These are phyloP conservation scores for Agonopterix subpropinquella DNA, from an alignment of 2,888 invertebrate genomes.

Conservation along the genomic window DNA sequence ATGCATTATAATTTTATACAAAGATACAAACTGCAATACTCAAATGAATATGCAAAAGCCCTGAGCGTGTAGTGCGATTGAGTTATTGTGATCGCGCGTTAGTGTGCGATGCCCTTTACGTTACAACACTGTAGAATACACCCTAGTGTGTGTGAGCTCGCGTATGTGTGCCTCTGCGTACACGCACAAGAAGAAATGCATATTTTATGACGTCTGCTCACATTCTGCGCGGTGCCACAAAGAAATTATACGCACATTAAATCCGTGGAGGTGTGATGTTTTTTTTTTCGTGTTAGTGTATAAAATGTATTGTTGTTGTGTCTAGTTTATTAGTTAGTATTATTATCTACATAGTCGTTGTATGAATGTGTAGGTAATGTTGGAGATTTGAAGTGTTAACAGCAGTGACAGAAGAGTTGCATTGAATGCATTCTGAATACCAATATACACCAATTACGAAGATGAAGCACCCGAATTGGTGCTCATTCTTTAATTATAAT, in stretches of 20 bases:
- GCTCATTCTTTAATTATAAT: no score
- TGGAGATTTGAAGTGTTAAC: not conserved
- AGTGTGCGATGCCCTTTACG: constrained; percentile 37
- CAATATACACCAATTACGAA: no score
- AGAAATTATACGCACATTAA: constrained; percentile 76
- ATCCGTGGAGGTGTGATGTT: constrained; percentile 65
- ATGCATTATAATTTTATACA: constrained; percentile 76
- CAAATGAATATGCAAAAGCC: constrained; percentile 72
- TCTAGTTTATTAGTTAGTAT: not conserved
- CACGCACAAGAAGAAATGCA: constrained; percentile 69
- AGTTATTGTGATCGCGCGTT: constrained; percentile 57
- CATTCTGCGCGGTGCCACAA: constrained; percentile 75
- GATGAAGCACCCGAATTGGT: no score
- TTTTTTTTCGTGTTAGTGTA: constrained; percentile 31
- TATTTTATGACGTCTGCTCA: constrained; percentile 75
- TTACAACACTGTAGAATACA: not conserved
- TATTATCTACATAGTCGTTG: no score
- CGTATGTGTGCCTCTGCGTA: constrained; percentile 30
- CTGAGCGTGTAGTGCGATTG: constrained; percentile 60
- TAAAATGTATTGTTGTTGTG: not conserved
- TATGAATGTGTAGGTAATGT: no score
- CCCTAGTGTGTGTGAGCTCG: constrained; percentile 12
- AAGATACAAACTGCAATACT: constrained; percentile 67
- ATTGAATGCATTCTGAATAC: no score
- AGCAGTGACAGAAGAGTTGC: no score